These are phyloP conservation scores for Drosophila pseudotakahashii DNA, from an alignment of 2,888 invertebrate species.

Conservation along the genomic window DNA sequence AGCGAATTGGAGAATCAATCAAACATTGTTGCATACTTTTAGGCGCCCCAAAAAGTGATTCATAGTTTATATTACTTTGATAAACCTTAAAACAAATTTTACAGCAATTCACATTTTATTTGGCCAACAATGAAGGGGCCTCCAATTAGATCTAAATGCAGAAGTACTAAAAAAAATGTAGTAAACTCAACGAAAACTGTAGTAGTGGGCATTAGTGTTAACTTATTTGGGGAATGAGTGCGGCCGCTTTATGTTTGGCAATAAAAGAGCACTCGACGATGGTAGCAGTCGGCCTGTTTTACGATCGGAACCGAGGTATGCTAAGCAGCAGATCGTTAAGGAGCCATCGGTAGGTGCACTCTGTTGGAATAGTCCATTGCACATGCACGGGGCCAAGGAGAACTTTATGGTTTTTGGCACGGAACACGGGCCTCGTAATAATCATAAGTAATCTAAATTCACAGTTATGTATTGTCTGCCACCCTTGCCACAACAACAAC, in stretches of 20 bases:
- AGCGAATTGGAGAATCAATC: too few species aligned
- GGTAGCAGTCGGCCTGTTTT: slow-evolving; percentile 8
- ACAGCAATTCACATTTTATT: background rate
- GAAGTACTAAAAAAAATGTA: slow-evolving; percentile 3
- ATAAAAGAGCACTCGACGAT: slow-evolving; percentile 30
- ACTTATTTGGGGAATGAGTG: slow-evolving; percentile 25
- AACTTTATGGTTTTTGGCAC: slow-evolving; percentile 40
- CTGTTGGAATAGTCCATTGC: slow-evolving; percentile 52
- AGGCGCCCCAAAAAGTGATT: too few species aligned
- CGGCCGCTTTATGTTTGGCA: slow-evolving; percentile 21
- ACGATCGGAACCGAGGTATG: slow-evolving; percentile 36
- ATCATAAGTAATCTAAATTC: slow-evolving; percentile 76
- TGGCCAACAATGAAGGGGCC: background rate
- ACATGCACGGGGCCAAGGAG: slow-evolving; percentile 29
- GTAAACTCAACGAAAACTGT: slow-evolving; percentile 7
- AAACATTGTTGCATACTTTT: too few species aligned
- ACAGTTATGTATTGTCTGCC: slow-evolving; percentile 62
- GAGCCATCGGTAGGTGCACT: slow-evolving; percentile 58
- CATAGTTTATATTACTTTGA: too few species aligned
- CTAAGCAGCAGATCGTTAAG: slow-evolving; percentile 61
- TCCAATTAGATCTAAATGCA: slow-evolving; percentile 6
- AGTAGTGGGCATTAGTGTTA: slow-evolving; percentile 20
- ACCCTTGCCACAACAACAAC: slow-evolving; percentile 1
- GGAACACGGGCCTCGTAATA: slow-evolving; percentile 53
- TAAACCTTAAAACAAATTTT: background rate